Base-by-base conservation (phyloP, 35 echinoderm and acorn worm genomes). In the Lytechinus pictus region DNA sequence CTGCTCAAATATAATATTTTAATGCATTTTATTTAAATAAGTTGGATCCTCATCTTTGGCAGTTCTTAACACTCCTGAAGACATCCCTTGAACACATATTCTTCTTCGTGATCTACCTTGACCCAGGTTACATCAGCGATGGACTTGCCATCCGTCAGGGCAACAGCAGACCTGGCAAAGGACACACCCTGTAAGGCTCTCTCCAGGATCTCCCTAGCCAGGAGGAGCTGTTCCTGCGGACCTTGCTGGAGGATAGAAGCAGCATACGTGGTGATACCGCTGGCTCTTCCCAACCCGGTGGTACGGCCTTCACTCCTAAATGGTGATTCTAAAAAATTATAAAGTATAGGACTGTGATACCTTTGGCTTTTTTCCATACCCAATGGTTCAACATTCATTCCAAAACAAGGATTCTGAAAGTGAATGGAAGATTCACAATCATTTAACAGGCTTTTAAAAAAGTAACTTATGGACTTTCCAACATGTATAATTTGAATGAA, bases 101-200 rank as follows among this genome's bases (percentile, higher is more conserved):
- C 66, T 24, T 1, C n/a, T 24, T 79, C n/a, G 19, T 79, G 2
- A 96, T 91, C 61, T 94, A 98, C 98, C 98, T 98, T 99, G 86
- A 99, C 95, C 98, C 98, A 99, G 58, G 96, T 97, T 10, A 99
- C 94, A 95, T 99, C 98, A 79, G 98, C 97, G 86, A 99, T 99
- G 33, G 96, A 97, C 33, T 96, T 97, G 10, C 98, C 98, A 89
- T 99, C 98, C 27, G 98, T 99, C 21, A 96, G 86, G 4, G 98
- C 98, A 9, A 99, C 97, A 91, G 97, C 97, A 27, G 95, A 86
- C 55, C 98, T 97, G 13, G 98, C 97, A 27, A 90, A 91, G 44
- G 98, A 97, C 92, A 99, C 97, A 8, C 98, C 98, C 55, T 98
- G 95, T 28, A 99, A 94, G 16, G 98, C 98, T 54, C 98, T 97